A percentile compares a stretch with the other conserved stretches of the same genome.
Conservation (phyloP, 2,888 invertebrate genomes). For the Cryptophagus acutangulus region DNA sequence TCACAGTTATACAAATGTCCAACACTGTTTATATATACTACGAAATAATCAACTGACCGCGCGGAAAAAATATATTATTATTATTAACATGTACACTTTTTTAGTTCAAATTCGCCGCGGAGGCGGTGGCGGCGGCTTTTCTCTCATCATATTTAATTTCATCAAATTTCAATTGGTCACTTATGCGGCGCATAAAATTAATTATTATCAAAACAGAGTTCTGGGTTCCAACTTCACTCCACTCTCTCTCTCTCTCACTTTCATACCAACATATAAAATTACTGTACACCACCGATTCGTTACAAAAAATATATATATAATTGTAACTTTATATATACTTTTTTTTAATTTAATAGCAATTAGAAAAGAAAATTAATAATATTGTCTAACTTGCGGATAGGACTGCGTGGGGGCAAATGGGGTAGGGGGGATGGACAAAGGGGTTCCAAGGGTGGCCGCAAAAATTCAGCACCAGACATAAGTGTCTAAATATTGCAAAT, state of each 20-base stretch:
- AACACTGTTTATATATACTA: conserved; percentile 45
- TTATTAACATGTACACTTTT: conserved; percentile 46
- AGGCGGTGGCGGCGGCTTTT: no score
- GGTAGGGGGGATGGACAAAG: no score
- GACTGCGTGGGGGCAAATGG: no score
- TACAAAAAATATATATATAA: no score
- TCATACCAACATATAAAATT: conserved; percentile 40
- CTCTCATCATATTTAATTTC: conserved; percentile 1
- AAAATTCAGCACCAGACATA: no score
- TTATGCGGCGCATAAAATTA: conserved; percentile 34
- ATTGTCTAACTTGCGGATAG: conserved; percentile 30
- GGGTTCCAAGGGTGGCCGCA: no score
- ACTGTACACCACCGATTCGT: conserved; percentile 43
- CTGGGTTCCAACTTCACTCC: no score
- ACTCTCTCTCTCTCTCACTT: no score
- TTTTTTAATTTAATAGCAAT: conserved; percentile 24
- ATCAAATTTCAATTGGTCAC: conserved; percentile 36
- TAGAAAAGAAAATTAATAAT: conserved; percentile 35
- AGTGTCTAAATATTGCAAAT: conserved; percentile 5
- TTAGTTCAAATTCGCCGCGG: no score
- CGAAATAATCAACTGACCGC: conserved; percentile 46
- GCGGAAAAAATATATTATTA: no score
- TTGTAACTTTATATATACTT: no score
- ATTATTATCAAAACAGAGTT: conserved; percentile 26
- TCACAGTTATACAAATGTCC: conserved; percentile 47